phyloP scores from a whole-genome alignment of 35 echinoderm and acorn worm genomes.

The Ophioderma brevispina region DNA sequence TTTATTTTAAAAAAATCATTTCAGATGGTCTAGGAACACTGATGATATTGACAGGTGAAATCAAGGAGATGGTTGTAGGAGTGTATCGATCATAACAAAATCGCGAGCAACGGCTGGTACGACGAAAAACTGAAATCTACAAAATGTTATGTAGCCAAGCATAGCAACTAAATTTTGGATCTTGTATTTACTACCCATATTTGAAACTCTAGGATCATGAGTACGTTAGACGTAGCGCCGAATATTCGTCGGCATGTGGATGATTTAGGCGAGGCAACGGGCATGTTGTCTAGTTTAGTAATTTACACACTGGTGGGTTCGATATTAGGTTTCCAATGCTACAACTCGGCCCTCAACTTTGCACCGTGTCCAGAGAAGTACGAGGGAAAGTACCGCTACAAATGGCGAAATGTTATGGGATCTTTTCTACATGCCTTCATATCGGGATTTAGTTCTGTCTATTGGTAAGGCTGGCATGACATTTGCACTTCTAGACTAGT shows the following conservation, averaged over 20 bases:
- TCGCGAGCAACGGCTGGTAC: no score
- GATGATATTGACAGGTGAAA: no score
- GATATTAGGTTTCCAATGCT: constrained; percentile 76
- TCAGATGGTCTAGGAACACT: no score
- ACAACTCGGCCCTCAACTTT: constrained; percentile 78
- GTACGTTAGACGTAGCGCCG: not conserved
- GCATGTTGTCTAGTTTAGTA: constrained; percentile 21
- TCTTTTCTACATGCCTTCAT: constrained; percentile 81
- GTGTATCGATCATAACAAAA: no score
- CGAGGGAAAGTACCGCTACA: constrained; percentile 52
- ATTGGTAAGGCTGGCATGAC: no score
- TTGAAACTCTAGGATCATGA: not conserved
- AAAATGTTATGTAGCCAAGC: no score
- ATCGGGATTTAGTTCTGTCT: constrained; percentile 55
- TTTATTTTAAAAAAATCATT: no score
- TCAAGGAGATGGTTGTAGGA: no score
- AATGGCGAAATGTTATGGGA: constrained; percentile 78
- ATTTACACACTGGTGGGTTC: constrained; percentile 72
- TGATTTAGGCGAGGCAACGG: not conserved
- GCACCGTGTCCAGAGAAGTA: constrained; percentile 70
- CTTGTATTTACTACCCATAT: not conserved
- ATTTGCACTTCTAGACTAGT: no score
- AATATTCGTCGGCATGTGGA: not conserved
- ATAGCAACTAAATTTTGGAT: no score
- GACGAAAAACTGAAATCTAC: no score